Evolutionary conservation across 2,113 vertebrate species (phyloP).

Genomic region (Guaruba guarouba): DNA sequence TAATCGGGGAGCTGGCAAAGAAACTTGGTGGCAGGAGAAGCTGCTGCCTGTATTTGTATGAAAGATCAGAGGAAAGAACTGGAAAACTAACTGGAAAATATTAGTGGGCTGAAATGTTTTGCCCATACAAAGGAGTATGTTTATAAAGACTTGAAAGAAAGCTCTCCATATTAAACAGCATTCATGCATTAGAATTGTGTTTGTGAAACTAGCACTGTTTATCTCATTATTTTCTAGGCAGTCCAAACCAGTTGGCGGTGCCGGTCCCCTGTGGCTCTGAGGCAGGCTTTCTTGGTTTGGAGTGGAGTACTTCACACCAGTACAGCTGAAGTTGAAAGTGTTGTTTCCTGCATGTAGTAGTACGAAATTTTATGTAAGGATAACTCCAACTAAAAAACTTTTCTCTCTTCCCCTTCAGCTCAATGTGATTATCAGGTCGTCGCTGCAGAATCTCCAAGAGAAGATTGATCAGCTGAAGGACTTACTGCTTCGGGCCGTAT

Average conservation of each 20-base stretch:
- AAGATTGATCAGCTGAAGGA: slow-evolving; percentile 88
- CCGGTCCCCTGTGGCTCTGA: background rate
- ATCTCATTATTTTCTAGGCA: background rate
- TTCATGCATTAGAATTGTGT: background rate
- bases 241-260: background rate
- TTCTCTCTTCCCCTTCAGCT: slow-evolving; percentile 75
- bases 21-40: background rate
- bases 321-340: rapidly evolving
- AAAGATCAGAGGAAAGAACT: background rate
- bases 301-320: background rate
- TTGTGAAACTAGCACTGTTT: background rate
- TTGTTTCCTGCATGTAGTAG: background rate
- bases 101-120: background rate
- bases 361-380: rapidly evolving
- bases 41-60: background rate
- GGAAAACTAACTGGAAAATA: background rate
- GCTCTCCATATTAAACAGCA: background rate
- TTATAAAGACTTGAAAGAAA: background rate
- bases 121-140: background rate
- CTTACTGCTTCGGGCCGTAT: slow-evolving; percentile 82
- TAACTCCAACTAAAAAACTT: no score
- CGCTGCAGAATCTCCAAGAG: slow-evolving; percentile 88
- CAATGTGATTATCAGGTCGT: slow-evolving; percentile 86
- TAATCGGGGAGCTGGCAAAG: background rate
- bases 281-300: background rate